These are phyloP conservation scores for Lasaia peninsularis DNA, from an alignment of 1,140 invertebrate genomes.

Conservation along the genomic window DNA sequence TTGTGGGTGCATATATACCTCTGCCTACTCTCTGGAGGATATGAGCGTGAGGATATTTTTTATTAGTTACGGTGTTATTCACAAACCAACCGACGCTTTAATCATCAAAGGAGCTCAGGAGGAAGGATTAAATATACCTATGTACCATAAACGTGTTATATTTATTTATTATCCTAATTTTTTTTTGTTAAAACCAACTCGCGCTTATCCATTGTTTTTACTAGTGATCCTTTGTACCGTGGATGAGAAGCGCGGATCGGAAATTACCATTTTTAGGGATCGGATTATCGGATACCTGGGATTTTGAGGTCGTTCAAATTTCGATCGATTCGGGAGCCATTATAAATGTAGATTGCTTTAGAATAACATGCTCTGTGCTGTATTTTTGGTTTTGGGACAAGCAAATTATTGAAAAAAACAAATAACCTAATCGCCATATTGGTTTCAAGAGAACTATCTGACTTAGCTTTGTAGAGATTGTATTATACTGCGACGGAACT, in stretches of 20 bases:
- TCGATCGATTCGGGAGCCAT: constrained; percentile 42
- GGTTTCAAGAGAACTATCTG: no score
- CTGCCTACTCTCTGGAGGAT: no score
- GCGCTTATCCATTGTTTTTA: constrained; percentile 38
- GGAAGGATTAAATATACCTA: no score
- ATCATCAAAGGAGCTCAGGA: no score
- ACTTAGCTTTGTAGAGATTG: no score
- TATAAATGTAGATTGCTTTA: constrained; percentile 41
- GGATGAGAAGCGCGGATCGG: constrained; percentile 54
- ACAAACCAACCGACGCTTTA: no score
- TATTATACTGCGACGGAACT: no score
- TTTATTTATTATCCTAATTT: background rate
- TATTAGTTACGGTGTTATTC: no score
- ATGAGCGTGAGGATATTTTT: no score
- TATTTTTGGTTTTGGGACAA: background rate
- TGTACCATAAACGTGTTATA: no score
- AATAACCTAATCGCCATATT: background rate
- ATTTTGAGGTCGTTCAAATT: constrained; percentile 40
- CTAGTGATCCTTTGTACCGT: constrained; percentile 49
- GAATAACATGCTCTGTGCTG: constrained; percentile 47
- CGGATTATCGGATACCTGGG: constrained; percentile 62
- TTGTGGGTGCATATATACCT: no score
- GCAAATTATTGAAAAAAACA: background rate
- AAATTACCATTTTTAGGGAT: constrained; percentile 74
- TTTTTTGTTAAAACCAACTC: constrained; percentile 9